Evolutionary conservation across 2,797 vertebrate genomes (phyloP), one percentile per base, ranked within the genome.

Genomic region (Synanceia verrucosa): DNA sequence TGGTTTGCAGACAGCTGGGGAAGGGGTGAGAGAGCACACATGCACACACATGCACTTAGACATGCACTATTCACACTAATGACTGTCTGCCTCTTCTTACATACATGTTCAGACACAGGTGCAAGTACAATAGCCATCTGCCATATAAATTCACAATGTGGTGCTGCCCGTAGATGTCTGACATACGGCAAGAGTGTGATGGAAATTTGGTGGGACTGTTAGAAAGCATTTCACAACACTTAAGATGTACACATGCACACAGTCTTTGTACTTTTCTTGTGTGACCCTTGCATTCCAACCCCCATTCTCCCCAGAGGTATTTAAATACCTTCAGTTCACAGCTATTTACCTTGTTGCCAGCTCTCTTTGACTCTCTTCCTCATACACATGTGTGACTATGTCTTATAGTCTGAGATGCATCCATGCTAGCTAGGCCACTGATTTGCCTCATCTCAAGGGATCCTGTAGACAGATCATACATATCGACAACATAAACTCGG

Each of bases 1-100:
- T 98, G 9, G 62, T 96, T 67, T 97, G 96, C 88, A 94, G 92
- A 79, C 96, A 97, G 82, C 95, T 97, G 90, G 95, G 94, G 65
- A 93, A 93, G 60, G 93, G 96, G 96, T 97, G 94, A 95, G 94
- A 86, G 86, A 93, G 71, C 59, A 69, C 39, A 56, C 46, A 47
- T 8, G 18, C 16, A 41, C 34, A 19, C 47, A 63, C 34, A 68
- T 43, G 21, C 23, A 4, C 26, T 58, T 56, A 64, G 33, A 79
- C 43, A 68, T 73, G 67, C 58, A 16, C 37, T 31, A 11, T 55
- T n/a, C n/a, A n/a, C n/a, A n/a, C n/a, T n/a, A n/a, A n/a, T n/a
- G n/a, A n/a, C 19, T 11, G 14, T 26, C 18, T 41, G 53, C 65
- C 43, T 62, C 26, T 51, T 52, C 24, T 47, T 55, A 70, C 51